Evolutionary conservation across 2,888 invertebrate genomes (phyloP).

Genomic region (Halictus ligatus): DNA sequence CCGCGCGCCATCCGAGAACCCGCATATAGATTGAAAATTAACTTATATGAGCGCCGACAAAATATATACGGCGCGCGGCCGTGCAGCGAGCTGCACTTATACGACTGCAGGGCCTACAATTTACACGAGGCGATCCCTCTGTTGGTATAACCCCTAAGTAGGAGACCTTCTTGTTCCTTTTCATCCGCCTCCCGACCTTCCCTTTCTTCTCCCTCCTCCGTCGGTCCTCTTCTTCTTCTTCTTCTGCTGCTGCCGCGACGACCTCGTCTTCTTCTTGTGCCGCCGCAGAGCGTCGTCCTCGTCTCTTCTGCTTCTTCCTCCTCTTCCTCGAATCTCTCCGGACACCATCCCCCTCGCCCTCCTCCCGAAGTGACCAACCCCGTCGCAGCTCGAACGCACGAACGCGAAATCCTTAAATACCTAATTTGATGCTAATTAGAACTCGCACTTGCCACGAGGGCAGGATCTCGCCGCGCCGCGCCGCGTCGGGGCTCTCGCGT

Average conservation of each 20-base stretch:
- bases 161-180: conserved; percentile 53
- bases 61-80: conserved; percentile 75
- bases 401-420: conserved; percentile 80
- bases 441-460: conserved; percentile 62
- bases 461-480: conserved; percentile 29
- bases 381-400: conserved; percentile 56
- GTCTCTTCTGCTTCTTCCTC: conserved; percentile 29
- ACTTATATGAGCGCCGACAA: conserved; percentile 84
- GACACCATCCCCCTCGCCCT: conserved; percentile 23
- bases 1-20: conserved; percentile 80
- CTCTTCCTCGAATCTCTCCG: conserved; percentile 18
- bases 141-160: conserved; percentile 78
- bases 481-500: conserved; percentile 34
- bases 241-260: neutral
- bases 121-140: conserved; percentile 76
- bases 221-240: conserved; percentile 5
- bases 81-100: conserved; percentile 73
- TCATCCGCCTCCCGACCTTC: conserved; percentile 45
- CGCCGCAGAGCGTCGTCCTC: neutral
- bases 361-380: conserved; percentile 6
- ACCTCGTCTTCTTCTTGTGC: neutral
- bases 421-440: conserved; percentile 82
- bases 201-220: neutral
- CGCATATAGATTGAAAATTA: conserved; percentile 85
- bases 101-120: conserved; percentile 79